Conservation (phyloP, 1,140 invertebrate species). For the Hestina assimilis region DNA sequence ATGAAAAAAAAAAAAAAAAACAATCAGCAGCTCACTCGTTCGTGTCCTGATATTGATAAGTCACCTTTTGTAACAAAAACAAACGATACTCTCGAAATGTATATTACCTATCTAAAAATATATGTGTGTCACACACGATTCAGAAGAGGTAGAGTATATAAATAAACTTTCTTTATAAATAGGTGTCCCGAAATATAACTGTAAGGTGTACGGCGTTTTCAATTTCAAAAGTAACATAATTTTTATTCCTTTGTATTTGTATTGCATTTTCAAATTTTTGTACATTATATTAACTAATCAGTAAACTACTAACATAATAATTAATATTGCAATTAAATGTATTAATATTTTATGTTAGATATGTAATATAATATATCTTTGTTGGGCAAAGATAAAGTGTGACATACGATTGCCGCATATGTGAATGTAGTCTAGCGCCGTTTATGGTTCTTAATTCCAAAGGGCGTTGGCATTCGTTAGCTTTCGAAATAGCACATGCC, state of each 20-base stretch:
- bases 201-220: not conserved
- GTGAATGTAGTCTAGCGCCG: slow-evolving; percentile 14
- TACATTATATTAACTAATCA: not conserved
- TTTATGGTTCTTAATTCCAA: slow-evolving; percentile 25
- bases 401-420: not conserved
- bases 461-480: slow-evolving; percentile 36
- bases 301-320: too few relatives aligned
- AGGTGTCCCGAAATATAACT: not conserved
- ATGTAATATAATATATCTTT: not conserved
- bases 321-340: too few relatives aligned
- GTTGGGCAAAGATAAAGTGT: not conserved
- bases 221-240: not conserved
- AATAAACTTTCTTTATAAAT: slow-evolving; percentile 8
- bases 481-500: slow-evolving; percentile 30
- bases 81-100: slow-evolving; percentile 6
- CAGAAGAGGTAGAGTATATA: slow-evolving; percentile 1
- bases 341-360: not conserved
- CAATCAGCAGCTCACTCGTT: not conserved
- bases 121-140: slow-evolving; percentile 11
- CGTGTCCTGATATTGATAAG: not conserved
- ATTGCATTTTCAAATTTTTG: too few relatives aligned
- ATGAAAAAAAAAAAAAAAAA: too few relatives aligned
- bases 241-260: too few relatives aligned
- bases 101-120: slow-evolving; percentile 10
- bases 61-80: not conserved